Base-by-base conservation (phyloP, 1,140 invertebrate genomes). In the Musca vetustissima region DNA sequence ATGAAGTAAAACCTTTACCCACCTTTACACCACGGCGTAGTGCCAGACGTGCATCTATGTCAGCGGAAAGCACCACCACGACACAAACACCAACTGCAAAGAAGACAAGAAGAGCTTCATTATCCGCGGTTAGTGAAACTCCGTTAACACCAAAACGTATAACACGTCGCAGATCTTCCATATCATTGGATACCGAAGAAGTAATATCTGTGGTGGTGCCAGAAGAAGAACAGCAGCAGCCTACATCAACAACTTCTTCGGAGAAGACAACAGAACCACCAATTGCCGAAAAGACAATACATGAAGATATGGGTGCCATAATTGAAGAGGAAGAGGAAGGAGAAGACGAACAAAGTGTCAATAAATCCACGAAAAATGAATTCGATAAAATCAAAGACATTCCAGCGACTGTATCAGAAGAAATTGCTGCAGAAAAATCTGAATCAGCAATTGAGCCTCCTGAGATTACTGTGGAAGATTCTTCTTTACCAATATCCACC, bases 21-120 rank as follows among this genome's bases (percentile, higher is more conserved):
- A 48, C 52, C 3, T 67, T 61, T 32, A 77, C 77, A 1, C 75
- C 74, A 3, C 64, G 74, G 7, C 73, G 75, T 0, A 80, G 76
- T 43, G 11, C 32, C 0, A 67, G 77, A 0, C 70, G 73, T 19
- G 70, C 70, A 2, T 79, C 77, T 0, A 36, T 76, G 47, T 74
- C 73, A 15, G 69, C 68, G 2, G 69, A 61, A 11, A 47, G 21
- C 61, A 22, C 36, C 48, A 50, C 1, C 67, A 66, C 49, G 9
- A 9, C 67, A 1, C 22, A 11, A 3, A 68, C 67, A 32, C 67
- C 67, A 50, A 69, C 47, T 52, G 2, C 50, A 17, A 32, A 32
- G 66, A 21, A 49, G 1, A 50, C 50, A 11, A 32, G 66, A 36
- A 52, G 66, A 32, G 52, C 66, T n/a, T 67, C 66, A 4, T 21